Evolutionary conservation across 2,797 vertebrate species (phyloP).

Genomic region (Parauchenoglanis ngamensis): DNA sequence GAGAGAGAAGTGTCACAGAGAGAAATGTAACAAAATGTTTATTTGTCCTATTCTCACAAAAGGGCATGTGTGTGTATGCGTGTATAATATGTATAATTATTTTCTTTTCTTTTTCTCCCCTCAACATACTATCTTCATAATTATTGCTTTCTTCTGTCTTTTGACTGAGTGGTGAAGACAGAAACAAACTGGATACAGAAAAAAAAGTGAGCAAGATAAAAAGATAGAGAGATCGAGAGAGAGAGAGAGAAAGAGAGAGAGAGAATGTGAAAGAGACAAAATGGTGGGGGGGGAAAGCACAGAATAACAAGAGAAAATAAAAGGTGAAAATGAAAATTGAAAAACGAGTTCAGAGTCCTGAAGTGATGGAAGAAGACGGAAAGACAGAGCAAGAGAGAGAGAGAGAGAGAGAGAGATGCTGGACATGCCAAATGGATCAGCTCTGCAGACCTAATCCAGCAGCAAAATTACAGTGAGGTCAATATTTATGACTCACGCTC

Average conservation of each 20-base stretch:
- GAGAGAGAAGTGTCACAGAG: neutral
- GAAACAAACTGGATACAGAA: neutral
- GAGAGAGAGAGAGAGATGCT: neutral
- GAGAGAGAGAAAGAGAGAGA: neutral
- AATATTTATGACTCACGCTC: slow-evolving; percentile 21
- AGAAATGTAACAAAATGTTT: neutral
- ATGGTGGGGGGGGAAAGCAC: neutral
- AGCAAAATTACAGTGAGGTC: slow-evolving; percentile 26
- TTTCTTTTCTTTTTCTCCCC: neutral
- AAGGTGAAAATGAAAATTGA: neutral
- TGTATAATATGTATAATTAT: neutral
- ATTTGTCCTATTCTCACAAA: neutral
- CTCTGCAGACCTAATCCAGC: neutral
- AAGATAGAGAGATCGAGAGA: neutral
- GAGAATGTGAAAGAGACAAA: neutral
- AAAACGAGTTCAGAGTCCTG: neutral
- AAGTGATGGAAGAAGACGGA: neutral
- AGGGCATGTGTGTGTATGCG: neutral
- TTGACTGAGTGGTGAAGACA: neutral
- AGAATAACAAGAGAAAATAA: neutral
- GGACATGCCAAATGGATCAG: slow-evolving; percentile 7
- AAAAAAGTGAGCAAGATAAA: neutral
- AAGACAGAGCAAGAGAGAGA: neutral
- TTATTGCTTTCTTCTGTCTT: neutral
- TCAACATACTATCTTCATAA: neutral